Conservation (phyloP, 2,113 vertebrate genomes). For the Coturnix japonica region DNA sequence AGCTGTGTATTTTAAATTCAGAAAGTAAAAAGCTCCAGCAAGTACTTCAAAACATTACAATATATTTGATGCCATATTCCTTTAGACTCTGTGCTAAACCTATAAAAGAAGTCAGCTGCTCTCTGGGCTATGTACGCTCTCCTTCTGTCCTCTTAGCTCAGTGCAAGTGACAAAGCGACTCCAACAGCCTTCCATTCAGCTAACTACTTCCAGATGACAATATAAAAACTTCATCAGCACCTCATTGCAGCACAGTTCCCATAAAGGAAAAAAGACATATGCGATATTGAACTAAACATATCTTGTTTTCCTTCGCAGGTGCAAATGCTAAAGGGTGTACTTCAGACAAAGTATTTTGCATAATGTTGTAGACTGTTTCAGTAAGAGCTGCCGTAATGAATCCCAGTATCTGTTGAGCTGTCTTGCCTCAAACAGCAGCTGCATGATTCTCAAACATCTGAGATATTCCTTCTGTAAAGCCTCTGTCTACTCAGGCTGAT, state of each 20-base stretch:
- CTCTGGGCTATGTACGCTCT: conserved; percentile 4
- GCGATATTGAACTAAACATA: background rate
- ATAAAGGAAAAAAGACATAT: background rate
- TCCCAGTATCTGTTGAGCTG: background rate
- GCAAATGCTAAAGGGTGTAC: background rate
- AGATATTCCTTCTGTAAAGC: background rate
- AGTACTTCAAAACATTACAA: background rate
- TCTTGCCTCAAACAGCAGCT: background rate
- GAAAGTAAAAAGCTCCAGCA: conserved; percentile 2
- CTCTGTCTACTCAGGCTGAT: conserved; percentile 11
- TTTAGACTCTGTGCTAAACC: background rate
- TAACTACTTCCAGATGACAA: background rate
- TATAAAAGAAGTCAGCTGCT: background rate
- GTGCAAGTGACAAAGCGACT: conserved; percentile 3
- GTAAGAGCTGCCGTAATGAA: conserved; percentile 3
- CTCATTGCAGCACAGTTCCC: background rate
- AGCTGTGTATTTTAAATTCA: conserved; percentile 38
- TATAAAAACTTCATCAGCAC: background rate
- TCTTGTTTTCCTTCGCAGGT: background rate
- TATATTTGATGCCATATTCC: background rate
- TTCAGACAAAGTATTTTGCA: background rate
- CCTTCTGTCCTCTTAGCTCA: background rate
- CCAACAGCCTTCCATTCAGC: background rate
- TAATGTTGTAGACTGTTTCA: background rate
- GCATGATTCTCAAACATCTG: conserved; percentile 4